phyloP scores from a whole-genome alignment of 2,797 vertebrate species.

The Characodon lateralis region DNA sequence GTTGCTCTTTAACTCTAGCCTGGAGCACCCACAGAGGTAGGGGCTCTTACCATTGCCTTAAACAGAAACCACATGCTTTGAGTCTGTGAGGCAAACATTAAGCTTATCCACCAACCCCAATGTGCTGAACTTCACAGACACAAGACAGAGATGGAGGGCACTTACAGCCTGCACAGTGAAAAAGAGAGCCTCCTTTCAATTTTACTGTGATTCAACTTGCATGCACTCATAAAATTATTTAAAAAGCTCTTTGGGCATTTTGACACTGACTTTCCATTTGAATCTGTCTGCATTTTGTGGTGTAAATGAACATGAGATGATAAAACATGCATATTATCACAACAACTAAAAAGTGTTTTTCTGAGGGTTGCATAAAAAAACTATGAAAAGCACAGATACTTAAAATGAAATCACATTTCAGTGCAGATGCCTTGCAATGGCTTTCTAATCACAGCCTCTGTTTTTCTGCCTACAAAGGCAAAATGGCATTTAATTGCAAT shows the following conservation, averaged over 20 bases:
- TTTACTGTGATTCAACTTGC: constrained; percentile 63
- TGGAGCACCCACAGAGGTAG: constrained; percentile 23
- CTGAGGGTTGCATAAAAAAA: constrained; percentile 44
- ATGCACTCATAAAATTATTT: constrained; percentile 64
- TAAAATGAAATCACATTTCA: constrained; percentile 43
- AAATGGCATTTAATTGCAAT: constrained; percentile 77
- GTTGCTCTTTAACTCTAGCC: constrained; percentile 22
- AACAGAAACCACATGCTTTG: constrained; percentile 40
- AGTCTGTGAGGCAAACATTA: constrained; percentile 35
- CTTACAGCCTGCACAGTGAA: constrained; percentile 44
- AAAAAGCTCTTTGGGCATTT: constrained; percentile 56
- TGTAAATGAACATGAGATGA: constrained; percentile 41
- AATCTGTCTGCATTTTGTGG: constrained; percentile 35
- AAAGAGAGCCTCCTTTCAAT: constrained; percentile 52
- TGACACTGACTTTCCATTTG: constrained; percentile 53
- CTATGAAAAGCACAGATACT: constrained; percentile 42
- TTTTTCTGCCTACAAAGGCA: constrained; percentile 56
- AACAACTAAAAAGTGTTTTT: constrained; percentile 45
- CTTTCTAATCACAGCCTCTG: constrained; percentile 44
- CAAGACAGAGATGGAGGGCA: constrained; percentile 46
- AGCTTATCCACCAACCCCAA: constrained; percentile 30
- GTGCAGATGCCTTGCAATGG: constrained; percentile 33
- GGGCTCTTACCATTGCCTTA: constrained; percentile 34
- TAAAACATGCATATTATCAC: constrained; percentile 58
- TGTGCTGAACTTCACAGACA: constrained; percentile 50